These are phyloP conservation scores for Oreotrochilus melanogaster DNA, from an alignment of 2,113 vertebrate genomes.

Conservation along the genomic window DNA sequence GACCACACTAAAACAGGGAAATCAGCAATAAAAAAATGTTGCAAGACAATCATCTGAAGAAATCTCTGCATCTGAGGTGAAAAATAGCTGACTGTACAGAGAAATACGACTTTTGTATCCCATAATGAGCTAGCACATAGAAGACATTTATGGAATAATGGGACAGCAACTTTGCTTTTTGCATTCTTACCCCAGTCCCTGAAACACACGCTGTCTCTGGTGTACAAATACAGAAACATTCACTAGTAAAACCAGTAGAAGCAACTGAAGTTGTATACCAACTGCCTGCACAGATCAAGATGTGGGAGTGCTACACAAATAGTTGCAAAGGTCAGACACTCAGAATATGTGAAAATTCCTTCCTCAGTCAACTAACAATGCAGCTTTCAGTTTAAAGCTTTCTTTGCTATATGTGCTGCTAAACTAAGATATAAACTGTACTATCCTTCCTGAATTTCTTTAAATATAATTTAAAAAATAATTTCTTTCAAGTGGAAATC, in stretches of 20 bases:
- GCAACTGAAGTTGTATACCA: not conserved
- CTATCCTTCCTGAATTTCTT: not conserved
- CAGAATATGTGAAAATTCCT: not conserved
- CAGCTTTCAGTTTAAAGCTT: not conserved
- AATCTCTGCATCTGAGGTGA: not conserved
- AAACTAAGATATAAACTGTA: not conserved
- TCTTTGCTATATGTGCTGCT: not conserved
- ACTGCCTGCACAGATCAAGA: not conserved
- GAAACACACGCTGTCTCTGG: accelerated
- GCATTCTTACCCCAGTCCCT: not conserved
- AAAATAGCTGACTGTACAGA: not conserved
- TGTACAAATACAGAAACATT: not conserved
- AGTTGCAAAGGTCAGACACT: not conserved
- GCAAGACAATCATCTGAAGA: not conserved
- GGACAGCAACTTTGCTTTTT: not conserved
- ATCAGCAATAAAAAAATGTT: not conserved
- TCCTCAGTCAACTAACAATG: not conserved
- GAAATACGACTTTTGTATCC: not conserved
- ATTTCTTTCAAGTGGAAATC: not conserved
- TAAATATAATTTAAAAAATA: not conserved
- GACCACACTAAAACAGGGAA: not conserved
- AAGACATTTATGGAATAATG: not conserved
- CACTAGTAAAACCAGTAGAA: not conserved
- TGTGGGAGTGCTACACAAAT: not conserved
- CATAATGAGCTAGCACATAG: not conserved